Conservation (phyloP, 2,797 vertebrate genomes). For the Urosaurus nigricauda region DNA sequence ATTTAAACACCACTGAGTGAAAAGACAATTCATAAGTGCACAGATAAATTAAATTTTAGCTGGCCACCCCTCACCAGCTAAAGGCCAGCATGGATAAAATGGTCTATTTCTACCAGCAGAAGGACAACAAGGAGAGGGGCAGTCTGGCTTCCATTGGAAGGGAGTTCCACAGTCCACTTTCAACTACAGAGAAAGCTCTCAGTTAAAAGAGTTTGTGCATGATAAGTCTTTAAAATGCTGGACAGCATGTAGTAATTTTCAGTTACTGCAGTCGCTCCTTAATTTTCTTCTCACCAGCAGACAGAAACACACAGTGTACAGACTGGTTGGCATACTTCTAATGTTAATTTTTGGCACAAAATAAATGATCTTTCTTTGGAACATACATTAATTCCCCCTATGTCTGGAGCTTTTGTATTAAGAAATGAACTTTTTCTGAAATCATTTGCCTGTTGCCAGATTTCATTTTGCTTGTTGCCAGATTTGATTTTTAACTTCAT, state of each 20-base stretch:
- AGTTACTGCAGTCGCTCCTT: not conserved
- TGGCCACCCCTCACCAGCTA: too few relatives aligned
- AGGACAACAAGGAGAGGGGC: too few relatives aligned
- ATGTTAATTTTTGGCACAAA: constrained; percentile 24
- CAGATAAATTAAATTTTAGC: too few relatives aligned
- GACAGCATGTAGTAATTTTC: not conserved
- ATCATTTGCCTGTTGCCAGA: not conserved
- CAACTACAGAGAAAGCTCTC: too few relatives aligned
- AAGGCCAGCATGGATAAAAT: too few relatives aligned
- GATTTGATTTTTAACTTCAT: not conserved
- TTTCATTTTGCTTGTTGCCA: not conserved
- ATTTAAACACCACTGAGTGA: too few relatives aligned
- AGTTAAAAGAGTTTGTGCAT: not conserved
- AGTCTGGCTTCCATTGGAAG: too few relatives aligned
- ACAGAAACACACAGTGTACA: constrained; percentile 12
- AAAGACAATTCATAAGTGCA: too few relatives aligned
- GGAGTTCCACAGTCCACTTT: too few relatives aligned
- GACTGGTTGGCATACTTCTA: constrained; percentile 7
- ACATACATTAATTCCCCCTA: not conserved
- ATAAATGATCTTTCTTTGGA: constrained; percentile 17
- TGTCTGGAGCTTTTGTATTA: not conserved
- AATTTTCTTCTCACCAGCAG: not conserved
- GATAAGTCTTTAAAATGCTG: not conserved
- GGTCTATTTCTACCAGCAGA: too few relatives aligned
- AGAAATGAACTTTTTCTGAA: not conserved